phyloP scores from a whole-genome alignment of 2,113 vertebrate species.

The Zosterops lateralis region DNA sequence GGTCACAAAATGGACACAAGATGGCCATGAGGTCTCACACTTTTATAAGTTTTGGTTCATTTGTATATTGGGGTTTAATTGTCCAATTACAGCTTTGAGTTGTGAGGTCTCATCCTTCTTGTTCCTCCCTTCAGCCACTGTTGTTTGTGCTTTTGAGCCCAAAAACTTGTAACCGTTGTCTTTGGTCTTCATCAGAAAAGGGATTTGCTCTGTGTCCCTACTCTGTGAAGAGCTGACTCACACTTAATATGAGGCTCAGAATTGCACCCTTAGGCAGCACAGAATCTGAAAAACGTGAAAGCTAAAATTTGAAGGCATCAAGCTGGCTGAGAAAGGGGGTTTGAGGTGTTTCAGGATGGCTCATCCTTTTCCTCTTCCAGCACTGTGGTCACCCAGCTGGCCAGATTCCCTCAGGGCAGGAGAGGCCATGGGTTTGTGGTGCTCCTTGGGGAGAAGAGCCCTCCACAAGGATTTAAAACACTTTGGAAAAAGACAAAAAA shows the following conservation, averaged over 20 bases:
- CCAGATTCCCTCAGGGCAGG: neutral
- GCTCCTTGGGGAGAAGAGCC: neutral
- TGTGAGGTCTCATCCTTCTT: neutral
- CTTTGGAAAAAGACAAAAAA: neutral
- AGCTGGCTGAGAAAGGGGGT: neutral
- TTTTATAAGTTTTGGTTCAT: neutral
- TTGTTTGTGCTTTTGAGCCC: neutral
- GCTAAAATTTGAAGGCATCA: neutral
- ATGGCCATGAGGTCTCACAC: neutral
- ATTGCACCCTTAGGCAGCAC: neutral
- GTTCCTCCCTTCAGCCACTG: neutral
- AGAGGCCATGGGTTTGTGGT: fast-evolving
- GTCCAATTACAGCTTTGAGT: neutral
- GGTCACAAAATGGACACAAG: neutral
- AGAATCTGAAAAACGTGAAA: neutral
- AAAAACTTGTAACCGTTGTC: neutral
- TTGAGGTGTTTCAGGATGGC: fast-evolving
- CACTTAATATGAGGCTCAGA: neutral
- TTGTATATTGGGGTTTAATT: neutral
- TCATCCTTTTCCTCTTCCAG: neutral
- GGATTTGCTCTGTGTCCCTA: neutral
- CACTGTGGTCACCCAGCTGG: fast-evolving
- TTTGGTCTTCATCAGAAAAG: neutral
- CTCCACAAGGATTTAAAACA: neutral
- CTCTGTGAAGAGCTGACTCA: neutral